These are phyloP conservation scores for Aplysina aerophoba DNA, from an alignment of 37 sponge, comb jelly and placozoan genomes.

Conservation along the genomic window DNA sequence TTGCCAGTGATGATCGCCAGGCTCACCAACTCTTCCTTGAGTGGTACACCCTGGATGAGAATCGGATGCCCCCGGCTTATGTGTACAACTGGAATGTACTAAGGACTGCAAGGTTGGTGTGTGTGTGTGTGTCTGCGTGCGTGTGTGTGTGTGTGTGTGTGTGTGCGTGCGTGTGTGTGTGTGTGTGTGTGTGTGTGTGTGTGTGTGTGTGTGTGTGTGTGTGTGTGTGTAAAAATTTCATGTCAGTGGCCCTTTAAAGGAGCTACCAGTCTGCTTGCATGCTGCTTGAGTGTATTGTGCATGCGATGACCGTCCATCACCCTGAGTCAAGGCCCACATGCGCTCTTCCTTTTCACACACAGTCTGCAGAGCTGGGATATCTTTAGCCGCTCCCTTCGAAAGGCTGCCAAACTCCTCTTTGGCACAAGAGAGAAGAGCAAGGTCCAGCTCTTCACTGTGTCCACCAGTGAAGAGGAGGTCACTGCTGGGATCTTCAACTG, in stretches of 20 bases:
- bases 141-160: slow-evolving; percentile 22
- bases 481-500: slow-evolving; percentile 67
- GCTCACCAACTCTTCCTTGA: slow-evolving; percentile 40
- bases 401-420: slow-evolving; percentile 49
- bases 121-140: slow-evolving; percentile 7
- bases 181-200: too few species aligned
- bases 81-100: slow-evolving; percentile 22
- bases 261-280: too few species aligned
- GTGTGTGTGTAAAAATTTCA: too few species aligned
- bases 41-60: slow-evolving; percentile 76
- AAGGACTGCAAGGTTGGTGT: neutral
- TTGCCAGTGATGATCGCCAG: slow-evolving; percentile 51
- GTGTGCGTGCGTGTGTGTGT: neutral
- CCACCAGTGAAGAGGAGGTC: slow-evolving; percentile 73
- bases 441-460: slow-evolving; percentile 62
- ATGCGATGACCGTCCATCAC: too few species aligned
- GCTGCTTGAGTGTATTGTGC: too few species aligned
- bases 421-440: slow-evolving; percentile 53
- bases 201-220: too few species aligned
- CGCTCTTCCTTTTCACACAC: neutral
- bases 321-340: too few species aligned
- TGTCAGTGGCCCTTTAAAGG: too few species aligned
- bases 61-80: slow-evolving; percentile 62
- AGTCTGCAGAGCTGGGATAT: neutral
- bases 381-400: slow-evolving; percentile 48